Conservation (phyloP, 2,888 invertebrate genomes). For the Watsonalla cultraria region DNA sequence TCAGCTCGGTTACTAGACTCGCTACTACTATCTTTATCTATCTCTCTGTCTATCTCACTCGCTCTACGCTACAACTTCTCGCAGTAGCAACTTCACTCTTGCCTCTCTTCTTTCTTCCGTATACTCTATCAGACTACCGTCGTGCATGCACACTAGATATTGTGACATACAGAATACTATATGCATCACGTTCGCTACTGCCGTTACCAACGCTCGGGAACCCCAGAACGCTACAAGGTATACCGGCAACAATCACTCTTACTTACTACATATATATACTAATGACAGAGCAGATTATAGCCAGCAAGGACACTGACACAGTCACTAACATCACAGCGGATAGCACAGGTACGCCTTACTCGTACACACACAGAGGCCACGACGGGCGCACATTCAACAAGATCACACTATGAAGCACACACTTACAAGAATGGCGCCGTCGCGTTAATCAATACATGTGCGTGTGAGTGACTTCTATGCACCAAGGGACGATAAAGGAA, state of each 20-base stretch:
- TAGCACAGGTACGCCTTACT: slow-evolving; percentile 58
- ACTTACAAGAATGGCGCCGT: slow-evolving; percentile 70
- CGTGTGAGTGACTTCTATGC: slow-evolving; percentile 79
- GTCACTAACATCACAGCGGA: slow-evolving; percentile 70
- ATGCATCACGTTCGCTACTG: slow-evolving; percentile 70
- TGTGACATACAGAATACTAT: slow-evolving; percentile 73
- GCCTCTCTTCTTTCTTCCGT: slow-evolving; percentile 74
- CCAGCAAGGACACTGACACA: slow-evolving; percentile 67
- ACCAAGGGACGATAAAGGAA: slow-evolving; percentile 41
- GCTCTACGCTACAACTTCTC: slow-evolving; percentile 72
- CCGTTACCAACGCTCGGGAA: slow-evolving; percentile 56
- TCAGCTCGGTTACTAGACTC: slow-evolving; percentile 71
- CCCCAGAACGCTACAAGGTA: slow-evolving; percentile 62
- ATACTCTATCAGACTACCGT: slow-evolving; percentile 72
- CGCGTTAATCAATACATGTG: slow-evolving; percentile 83
- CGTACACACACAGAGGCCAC: slow-evolving; percentile 57
- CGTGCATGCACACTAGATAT: slow-evolving; percentile 79
- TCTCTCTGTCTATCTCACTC: slow-evolving; percentile 72
- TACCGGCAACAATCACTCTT: slow-evolving; percentile 51
- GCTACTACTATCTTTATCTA: slow-evolving; percentile 69
- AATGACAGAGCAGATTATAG: slow-evolving; percentile 53
- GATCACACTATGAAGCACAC: slow-evolving; percentile 60
- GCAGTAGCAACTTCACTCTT: slow-evolving; percentile 72
- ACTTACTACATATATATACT: slow-evolving; percentile 50
- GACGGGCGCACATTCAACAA: slow-evolving; percentile 53